phyloP scores from a whole-genome alignment of 2,113 vertebrate species.

The Corvus cornix region DNA sequence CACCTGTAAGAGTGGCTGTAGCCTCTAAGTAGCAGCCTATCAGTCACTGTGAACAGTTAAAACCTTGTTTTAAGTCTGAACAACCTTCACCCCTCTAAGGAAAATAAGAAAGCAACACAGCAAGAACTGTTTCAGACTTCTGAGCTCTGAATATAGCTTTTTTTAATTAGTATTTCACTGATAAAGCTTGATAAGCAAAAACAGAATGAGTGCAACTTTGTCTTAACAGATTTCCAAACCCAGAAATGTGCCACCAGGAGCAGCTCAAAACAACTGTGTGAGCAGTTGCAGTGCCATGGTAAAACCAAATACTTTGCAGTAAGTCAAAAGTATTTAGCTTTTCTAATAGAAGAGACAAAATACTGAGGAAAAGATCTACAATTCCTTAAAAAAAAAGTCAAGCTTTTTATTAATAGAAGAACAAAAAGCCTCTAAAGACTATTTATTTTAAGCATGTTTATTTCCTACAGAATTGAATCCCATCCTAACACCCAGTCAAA shows the following conservation, averaged over 20 bases:
- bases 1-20: not conserved
- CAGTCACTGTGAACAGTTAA: not conserved
- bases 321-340: not conserved
- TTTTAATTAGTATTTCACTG: not conserved
- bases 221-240: not conserved
- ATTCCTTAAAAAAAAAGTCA: conserved; percentile 25
- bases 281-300: not conserved
- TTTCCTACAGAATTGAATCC: conserved; percentile 71
- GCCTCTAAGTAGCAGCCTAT: not conserved
- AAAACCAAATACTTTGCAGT: not conserved
- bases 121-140: not conserved
- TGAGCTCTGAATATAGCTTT: not conserved
- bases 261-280: not conserved
- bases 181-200: not conserved
- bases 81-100: not conserved
- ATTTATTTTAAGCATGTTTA: conserved; percentile 67
- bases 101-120: not conserved
- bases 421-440: conserved; percentile 32
- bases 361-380: conserved; percentile 6
- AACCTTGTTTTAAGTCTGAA: not conserved
- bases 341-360: not conserved
- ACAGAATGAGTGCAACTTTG: not conserved
- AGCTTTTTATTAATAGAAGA: conserved; percentile 9
- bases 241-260: not conserved
- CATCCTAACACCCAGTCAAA: conserved; percentile 67